Evolutionary conservation across 2,888 invertebrate species (phyloP), one percentile per base, ranked within the genome.

Genomic region (Lymantria monacha): DNA sequence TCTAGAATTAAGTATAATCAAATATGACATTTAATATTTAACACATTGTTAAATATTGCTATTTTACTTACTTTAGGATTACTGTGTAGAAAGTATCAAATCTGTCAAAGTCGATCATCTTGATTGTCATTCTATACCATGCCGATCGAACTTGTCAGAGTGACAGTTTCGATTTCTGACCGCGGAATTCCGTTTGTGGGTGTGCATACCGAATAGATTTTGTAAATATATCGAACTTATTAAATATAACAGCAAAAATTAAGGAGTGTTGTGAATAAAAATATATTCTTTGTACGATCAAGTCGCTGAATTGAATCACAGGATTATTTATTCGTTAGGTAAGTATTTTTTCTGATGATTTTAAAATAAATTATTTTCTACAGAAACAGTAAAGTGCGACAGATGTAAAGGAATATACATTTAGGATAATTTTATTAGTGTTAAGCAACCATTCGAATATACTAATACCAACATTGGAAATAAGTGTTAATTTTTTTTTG

Each of bases 121-220:
- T n/a, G 11, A n/a, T 10, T n/a, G 38, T 1, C 38, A n/a, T n/a
- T 38, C 7, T 38, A 22, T 38, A n/a, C 38, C 38, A 38, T 9
- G 36, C 36, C 36, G 66, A 69, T 71, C 72, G 69, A 68, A 67
- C 59, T 65, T 76, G 74, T 66, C 74, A 66, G 33, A 50, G 15
- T 46, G 41, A 33, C 33, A 33, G 15, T 74, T 61, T 22, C n/a
- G 5, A 22, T 22, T 22, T 22, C 22, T 63, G 66, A 61, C 69
- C 72, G 66, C 64, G 67, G 66, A 70, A 79, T 83, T 85, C 79
- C 79, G 83, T 82, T 84, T 72, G 72, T 76, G 79, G 79, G 80
- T 80, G 82, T 79, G 76, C 71, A 57, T 69, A 55, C 48, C 54
- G 51, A 53, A 64, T 59, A 58, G 2, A 3, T 5, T 22, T 22